Base-by-base conservation (phyloP, 2,797 vertebrate genomes). In the Okamejei kenojei region DNA sequence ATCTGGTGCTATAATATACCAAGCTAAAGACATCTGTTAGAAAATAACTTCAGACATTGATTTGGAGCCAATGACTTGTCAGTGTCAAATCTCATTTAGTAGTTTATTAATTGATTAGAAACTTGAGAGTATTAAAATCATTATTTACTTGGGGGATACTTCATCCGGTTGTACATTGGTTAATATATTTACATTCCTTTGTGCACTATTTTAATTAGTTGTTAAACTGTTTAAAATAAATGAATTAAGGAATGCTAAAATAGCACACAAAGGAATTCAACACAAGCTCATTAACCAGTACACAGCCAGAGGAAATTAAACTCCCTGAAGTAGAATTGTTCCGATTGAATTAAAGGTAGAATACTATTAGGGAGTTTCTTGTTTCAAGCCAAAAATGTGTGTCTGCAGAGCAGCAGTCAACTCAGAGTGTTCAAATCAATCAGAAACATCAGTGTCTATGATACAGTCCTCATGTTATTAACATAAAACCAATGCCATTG, bases 1-100 rank as follows among this genome's bases (percentile, higher is more conserved):
- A 73, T 54, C 68, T 91, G 38, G 68, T 45, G 35, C 38, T 45
- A 45, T 74, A 45, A 91, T 35, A 26, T 9, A 1, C 38, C 11
- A 91, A 91, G 73, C 68, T 74, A 26, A 74, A 74, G 21, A 91
- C 68, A 74, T 26, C 65, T 74, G 90, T 73, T 73, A 4, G 74
- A 74, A 74, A 91, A 91, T 74, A 73, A 45, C 38, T 45, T 74
- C 90, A 91, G 68, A 35, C 68, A 73, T 17, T 74, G 90, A 88
- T 15, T 74, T 91, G 65, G 65, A 73, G 68, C 68, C 71, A 38
- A 91, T 45, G 61, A 35, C 80, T 26, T 35, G 32, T 54, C 90
- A 74, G 68, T 29, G 23, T 45, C 90, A 91, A 29, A 38, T 54
- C 7, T 73, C 21, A 91, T 54, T 74, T 65, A 65, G 65, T 21